Evolutionary conservation across 2,797 vertebrate genomes (phyloP).

Genomic region (Diplodus sargus): DNA sequence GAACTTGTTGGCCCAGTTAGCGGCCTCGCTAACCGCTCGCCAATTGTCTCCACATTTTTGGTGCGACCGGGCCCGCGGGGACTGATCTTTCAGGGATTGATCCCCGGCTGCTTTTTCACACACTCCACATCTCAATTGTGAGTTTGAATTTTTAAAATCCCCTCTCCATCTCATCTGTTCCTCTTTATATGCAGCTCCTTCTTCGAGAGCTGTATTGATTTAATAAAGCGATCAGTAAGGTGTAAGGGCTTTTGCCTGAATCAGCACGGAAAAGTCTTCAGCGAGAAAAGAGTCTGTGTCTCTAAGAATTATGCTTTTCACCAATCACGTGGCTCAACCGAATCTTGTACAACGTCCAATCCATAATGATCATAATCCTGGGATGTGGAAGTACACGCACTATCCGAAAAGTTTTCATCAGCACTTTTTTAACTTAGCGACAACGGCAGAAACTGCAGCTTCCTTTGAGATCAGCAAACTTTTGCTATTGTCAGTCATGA

Average conservation of each 20-base stretch:
- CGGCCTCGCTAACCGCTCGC: background rate
- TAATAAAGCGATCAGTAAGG: slow-evolving; percentile 30
- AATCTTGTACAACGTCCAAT: slow-evolving; percentile 33
- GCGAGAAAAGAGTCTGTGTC: slow-evolving; percentile 12
- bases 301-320: slow-evolving; percentile 16
- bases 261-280: slow-evolving; percentile 35
- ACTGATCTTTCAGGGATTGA: background rate
- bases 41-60: background rate
- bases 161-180: background rate
- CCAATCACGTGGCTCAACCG: slow-evolving; percentile 3
- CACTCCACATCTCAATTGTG: background rate
- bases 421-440: slow-evolving; percentile 24
- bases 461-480: slow-evolving; percentile 20
- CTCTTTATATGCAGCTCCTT: slow-evolving; percentile 18
- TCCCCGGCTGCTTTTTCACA: background rate
- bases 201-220: slow-evolving; percentile 43
- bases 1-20: background rate
- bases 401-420: slow-evolving; percentile 31
- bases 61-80: background rate
- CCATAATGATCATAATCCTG: slow-evolving; percentile 41
- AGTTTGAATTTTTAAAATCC: slow-evolving; percentile 22
- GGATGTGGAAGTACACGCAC: background rate
- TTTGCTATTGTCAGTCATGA: background rate
- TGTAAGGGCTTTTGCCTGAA: slow-evolving; percentile 38
- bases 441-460: background rate